These are phyloP conservation scores for Xiphorhynchus elegans DNA, from an alignment of 2,113 vertebrate genomes.

Conservation along the genomic window DNA sequence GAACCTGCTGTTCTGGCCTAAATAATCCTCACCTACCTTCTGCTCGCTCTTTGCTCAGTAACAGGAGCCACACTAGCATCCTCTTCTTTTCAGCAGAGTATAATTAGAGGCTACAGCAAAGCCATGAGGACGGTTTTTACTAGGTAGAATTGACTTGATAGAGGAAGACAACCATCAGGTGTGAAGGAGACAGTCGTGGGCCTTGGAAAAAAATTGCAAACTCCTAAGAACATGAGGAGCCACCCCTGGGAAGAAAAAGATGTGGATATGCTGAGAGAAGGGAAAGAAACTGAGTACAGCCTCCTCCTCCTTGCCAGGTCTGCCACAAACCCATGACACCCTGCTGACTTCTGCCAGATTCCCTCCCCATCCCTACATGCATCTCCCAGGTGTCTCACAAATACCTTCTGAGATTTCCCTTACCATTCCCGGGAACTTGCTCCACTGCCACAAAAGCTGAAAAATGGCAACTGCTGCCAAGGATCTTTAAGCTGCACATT, in stretches of 20 bases:
- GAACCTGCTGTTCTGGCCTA: neutral
- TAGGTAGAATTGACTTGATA: neutral
- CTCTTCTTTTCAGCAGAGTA: neutral
- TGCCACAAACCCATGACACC: neutral
- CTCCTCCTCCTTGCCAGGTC: neutral
- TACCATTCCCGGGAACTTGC: neutral
- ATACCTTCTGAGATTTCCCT: neutral
- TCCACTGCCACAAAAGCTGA: neutral
- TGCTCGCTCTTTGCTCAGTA: neutral
- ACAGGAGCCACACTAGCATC: neutral
- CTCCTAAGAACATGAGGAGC: neutral
- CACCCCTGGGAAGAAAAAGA: neutral
- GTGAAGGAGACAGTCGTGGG: neutral
- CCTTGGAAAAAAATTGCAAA: neutral
- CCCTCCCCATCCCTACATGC: neutral
- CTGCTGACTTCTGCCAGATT: neutral
- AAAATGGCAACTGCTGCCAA: constrained; percentile 13
- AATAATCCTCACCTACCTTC: neutral
- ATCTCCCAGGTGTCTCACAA: neutral
- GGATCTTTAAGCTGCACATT: constrained; percentile 21
- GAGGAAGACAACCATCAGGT: neutral
- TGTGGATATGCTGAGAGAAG: neutral
- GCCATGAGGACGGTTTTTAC: neutral
- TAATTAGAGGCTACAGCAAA: neutral
- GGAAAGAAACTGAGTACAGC: neutral